A percentile compares a stretch with the other conserved stretches of the same genome.
Evolutionary conservation across 2,888 invertebrate species (phyloP).

Genomic region (Eristalinus aeneus): DNA sequence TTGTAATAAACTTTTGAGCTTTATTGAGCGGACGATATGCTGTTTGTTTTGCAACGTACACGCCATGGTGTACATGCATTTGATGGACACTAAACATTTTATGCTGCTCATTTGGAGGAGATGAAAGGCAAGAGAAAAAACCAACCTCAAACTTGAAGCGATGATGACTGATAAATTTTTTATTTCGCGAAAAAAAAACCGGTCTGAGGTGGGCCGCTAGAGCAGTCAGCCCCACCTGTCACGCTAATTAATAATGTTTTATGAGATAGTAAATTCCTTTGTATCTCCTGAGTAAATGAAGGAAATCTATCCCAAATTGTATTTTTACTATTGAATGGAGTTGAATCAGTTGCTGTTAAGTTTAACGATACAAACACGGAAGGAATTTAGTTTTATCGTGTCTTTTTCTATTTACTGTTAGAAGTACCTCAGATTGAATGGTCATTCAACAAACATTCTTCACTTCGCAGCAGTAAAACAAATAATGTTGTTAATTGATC

Average conservation of each 20-base stretch:
- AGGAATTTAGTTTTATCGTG: not conserved
- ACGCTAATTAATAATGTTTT: not conserved
- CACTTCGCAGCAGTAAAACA: no score
- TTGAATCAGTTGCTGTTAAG: not conserved
- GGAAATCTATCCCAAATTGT: not conserved
- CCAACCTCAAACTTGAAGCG: not conserved
- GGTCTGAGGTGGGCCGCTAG: not conserved
- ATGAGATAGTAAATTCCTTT: not conserved
- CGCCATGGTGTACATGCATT: not conserved
- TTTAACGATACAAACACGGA: not conserved
- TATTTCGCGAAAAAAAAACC: not conserved
- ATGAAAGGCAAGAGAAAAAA: not conserved
- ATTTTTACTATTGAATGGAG: not conserved
- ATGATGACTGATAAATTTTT: not conserved
- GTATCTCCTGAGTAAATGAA: not conserved
- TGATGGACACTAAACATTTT: slow-evolving; percentile 34
- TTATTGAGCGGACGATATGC: not conserved
- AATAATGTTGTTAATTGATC: no score
- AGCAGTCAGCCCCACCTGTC: not conserved
- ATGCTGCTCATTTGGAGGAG: not conserved
- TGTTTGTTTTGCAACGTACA: not conserved
- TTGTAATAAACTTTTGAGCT: slow-evolving; percentile 38
- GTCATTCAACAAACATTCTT: no score
- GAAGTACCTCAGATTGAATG: no score
- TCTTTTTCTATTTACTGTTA: not conserved